A percentile compares a stretch with the other conserved stretches of the same genome.
phyloP scores from a whole-genome alignment of 2,888 invertebrate species.

The Lucinisca nassula region DNA sequence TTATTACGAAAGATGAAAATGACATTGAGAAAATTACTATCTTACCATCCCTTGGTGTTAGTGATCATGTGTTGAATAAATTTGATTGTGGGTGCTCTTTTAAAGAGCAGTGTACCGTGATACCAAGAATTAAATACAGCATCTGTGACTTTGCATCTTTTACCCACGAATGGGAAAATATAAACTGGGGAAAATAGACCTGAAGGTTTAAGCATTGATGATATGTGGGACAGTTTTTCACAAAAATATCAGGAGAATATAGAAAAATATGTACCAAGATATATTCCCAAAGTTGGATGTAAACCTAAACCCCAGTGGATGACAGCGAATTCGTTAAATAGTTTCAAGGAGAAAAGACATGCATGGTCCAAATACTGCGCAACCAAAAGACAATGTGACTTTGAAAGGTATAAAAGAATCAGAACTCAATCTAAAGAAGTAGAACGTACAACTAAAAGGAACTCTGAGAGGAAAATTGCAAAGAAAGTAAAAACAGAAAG shows the following conservation, averaged over 20 bases:
- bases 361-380: constrained; percentile 15
- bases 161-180: not conserved
- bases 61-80: not conserved
- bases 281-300: constrained; percentile 6
- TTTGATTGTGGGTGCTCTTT: constrained; percentile 15
- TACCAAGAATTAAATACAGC: constrained; percentile 6
- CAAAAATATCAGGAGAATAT: constrained; percentile 18
- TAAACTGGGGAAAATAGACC: constrained; percentile 12
- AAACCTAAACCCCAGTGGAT: constrained; percentile 34
- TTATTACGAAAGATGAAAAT: constrained; percentile 31
- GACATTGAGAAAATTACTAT: constrained; percentile 15
- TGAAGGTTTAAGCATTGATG: not conserved
- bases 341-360: constrained; percentile 13
- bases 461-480: not conserved
- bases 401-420: constrained; percentile 16
- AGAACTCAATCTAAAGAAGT: constrained; percentile 6
- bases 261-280: constrained; percentile 30
- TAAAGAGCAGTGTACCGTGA: constrained; percentile 10
- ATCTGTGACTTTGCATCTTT: constrained; percentile 23
- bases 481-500: not conserved
- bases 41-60: constrained; percentile 16
- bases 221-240: constrained; percentile 33
- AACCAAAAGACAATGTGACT: constrained; percentile 8
- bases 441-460: constrained; percentile 10
- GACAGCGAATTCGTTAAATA: not conserved